Conservation (phyloP, 2,888 invertebrate species). For the Venusia cambrica region DNA sequence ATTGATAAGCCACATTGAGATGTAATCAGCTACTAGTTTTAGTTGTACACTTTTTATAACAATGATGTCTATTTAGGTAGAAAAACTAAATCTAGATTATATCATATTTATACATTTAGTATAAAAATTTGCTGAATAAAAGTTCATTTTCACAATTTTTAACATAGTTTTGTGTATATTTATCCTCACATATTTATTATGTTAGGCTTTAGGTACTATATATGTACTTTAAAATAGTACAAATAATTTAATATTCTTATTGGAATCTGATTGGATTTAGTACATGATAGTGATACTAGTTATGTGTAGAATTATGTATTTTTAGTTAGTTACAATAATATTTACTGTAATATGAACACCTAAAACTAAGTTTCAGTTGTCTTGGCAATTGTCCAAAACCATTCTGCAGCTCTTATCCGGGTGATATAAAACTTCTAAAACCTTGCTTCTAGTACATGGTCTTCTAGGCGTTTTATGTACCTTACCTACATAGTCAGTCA, state of each 20-base stretch:
- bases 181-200: no score
- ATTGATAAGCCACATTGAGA: conserved; percentile 78
- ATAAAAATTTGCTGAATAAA: conserved; percentile 80
- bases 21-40: conserved; percentile 81
- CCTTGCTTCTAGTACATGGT: no score
- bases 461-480: no score
- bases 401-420: no score
- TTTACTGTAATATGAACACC: no score
- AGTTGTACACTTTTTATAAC: conserved; percentile 82
- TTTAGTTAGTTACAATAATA: no score
- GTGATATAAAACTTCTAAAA: no score
- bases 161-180: conserved; percentile 46
- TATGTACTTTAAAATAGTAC: no score
- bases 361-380: not conserved
- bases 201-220: no score
- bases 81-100: conserved; percentile 79
- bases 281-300: no score
- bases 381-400: not conserved
- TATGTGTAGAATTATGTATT: no score
- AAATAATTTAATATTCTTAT: not conserved
- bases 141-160: conserved; percentile 81
- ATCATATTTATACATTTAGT: conserved; percentile 82
- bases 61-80: conserved; percentile 80
- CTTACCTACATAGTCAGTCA: no score
- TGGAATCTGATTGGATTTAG: conserved; percentile 19